Base-by-base conservation (phyloP, 2,888 invertebrate genomes). In the Acronicta leporina region DNA sequence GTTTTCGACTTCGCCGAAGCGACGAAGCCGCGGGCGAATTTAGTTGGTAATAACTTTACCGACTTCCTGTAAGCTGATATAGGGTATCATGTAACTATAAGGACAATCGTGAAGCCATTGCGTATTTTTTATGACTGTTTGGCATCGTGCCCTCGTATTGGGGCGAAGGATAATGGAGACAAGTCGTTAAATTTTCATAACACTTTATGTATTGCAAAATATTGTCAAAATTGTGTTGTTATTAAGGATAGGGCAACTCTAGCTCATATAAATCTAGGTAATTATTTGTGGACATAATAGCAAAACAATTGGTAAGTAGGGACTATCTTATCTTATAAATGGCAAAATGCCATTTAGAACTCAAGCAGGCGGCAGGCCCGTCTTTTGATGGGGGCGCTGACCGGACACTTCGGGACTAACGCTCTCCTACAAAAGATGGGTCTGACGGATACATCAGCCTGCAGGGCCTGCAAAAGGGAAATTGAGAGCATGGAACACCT, bases 131-230 rank as follows among this genome's bases (percentile, higher is more conserved):
- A 71, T 56, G 59, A 49, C 40, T 52, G 69, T 50, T 60, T 49
- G 45, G 66, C 48, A 43, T 48, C 55, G 51, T 53, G 51, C 53
- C 65, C 45, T 47, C 53, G 45, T 53, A 47, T 51, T 10, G 51
- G 55, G 52, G 46, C 51, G 60, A 63, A 69, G 66, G 66, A 66
- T 65, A 71, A 69, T 63, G 55, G 69, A 71, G 64, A 63, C 66
- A 52, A 49, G 59, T 66, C 71, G 66, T 69, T 66, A 63, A 70
- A 63, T 66, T 66, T 63, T 65, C 69, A 55, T 57, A 66, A 57
- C 55, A 66, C 63, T 68, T 66, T 63, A 15, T 48, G 40, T 55
- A 55, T 51, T 63, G 66, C 63, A 69, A 69, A 47, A 50, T 51
- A 62, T 68, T 47, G 41, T 50, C 49, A 49, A 59, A 62, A 65